These are phyloP conservation scores for Caenorhabditis zanzibari DNA, from an alignment of 2,888 invertebrate genomes.

Conservation along the genomic window DNA sequence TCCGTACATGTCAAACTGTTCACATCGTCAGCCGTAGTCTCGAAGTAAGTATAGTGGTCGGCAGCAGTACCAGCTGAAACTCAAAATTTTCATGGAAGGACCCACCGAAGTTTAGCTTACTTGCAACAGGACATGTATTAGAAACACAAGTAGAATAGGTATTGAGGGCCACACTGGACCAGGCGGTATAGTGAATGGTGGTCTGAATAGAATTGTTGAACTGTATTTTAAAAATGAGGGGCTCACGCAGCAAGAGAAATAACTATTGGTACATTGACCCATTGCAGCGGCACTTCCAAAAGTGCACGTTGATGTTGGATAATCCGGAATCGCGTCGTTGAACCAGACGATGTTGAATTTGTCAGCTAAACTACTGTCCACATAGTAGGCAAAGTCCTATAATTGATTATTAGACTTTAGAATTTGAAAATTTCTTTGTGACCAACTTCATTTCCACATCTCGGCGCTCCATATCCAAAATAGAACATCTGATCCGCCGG, in stretches of 20 bases:
- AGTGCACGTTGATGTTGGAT: slow-evolving; percentile 53
- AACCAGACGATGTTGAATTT: slow-evolving; percentile 59
- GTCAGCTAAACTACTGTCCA: slow-evolving; percentile 60
- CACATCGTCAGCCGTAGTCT: slow-evolving; percentile 60
- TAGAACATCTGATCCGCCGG: slow-evolving; percentile 66
- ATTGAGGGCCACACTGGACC: slow-evolving; percentile 55
- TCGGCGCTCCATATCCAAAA: slow-evolving; percentile 61
- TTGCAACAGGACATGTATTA: slow-evolving; percentile 20
- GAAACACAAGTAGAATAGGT: slow-evolving; percentile 45
- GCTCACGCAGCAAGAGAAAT: slow-evolving; percentile 62
- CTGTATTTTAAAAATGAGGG: background rate
- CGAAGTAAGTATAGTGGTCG: slow-evolving; percentile 60
- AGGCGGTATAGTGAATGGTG: slow-evolving; percentile 48
- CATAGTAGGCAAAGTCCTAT: slow-evolving; percentile 66
- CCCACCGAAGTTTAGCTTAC: slow-evolving; percentile 35
- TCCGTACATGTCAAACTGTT: slow-evolving; percentile 62
- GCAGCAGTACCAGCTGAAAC: slow-evolving; percentile 31
- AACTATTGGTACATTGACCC: slow-evolving; percentile 43
- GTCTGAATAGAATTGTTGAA: slow-evolving; percentile 27
- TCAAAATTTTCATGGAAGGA: too few relatives aligned
- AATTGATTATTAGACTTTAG: background rate
- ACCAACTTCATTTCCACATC: slow-evolving; percentile 66
- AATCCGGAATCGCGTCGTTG: slow-evolving; percentile 52
- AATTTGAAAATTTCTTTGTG: too few relatives aligned
- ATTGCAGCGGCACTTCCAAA: slow-evolving; percentile 33